Percentiles rank a stretch among this genome's conserved stretches.
phyloP scores from a whole-genome alignment of 2,888 invertebrate genomes.

The Watsonalla binaria region DNA sequence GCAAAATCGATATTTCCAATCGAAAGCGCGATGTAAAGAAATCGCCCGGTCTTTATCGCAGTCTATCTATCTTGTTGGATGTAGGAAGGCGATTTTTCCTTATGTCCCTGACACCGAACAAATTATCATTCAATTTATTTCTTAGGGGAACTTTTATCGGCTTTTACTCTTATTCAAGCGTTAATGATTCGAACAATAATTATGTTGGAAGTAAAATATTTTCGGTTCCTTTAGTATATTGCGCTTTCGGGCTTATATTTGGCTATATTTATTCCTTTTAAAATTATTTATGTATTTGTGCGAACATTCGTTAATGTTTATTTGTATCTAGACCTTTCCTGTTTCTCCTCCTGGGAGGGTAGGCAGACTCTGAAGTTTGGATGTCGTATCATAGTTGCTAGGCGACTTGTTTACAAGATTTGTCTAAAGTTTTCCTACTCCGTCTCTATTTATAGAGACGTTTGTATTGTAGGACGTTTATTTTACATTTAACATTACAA shows the following conservation, averaged over 20 bases:
- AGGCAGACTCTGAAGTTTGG: too few species aligned
- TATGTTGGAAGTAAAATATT: not conserved
- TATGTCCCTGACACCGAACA: constrained; percentile 48
- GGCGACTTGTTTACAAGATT: too few species aligned
- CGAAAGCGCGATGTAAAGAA: constrained; percentile 36
- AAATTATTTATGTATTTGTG: not conserved
- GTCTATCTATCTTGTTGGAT: constrained; percentile 45
- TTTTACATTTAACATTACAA: too few species aligned
- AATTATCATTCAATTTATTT: constrained; percentile 66
- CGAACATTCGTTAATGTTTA: not conserved
- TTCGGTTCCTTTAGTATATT: not conserved
- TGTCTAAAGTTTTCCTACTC: too few species aligned
- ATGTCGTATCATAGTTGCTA: too few species aligned
- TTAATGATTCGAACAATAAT: constrained; percentile 17
- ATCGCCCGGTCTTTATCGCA: constrained; percentile 32
- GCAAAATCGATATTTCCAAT: constrained; percentile 37
- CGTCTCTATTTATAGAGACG: too few species aligned
- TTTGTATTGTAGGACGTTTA: too few species aligned
- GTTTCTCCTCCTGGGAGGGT: too few species aligned
- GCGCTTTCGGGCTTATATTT: not conserved
- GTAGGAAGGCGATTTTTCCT: constrained; percentile 50
- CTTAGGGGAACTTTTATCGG: constrained; percentile 44
- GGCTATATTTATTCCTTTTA: too few species aligned
- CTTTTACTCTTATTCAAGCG: constrained; percentile 34
- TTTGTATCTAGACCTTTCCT: too few species aligned